Conservation (phyloP, 2,113 vertebrate genomes). For the Pangasianodon gigas region DNA sequence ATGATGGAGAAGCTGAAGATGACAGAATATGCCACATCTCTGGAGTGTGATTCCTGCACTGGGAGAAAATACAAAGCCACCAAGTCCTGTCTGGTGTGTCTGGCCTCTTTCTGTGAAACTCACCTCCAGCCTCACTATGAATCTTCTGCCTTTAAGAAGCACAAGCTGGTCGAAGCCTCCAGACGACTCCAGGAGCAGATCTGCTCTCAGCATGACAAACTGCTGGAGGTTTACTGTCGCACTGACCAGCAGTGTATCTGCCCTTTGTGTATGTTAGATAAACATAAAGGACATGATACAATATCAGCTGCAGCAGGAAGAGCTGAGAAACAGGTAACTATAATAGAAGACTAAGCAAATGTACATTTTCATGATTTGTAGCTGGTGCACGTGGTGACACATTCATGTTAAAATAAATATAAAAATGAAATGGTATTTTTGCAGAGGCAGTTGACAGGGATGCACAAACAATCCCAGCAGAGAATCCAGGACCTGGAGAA, state of each 20-base stretch:
- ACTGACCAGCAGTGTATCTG: neutral
- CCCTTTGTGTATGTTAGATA: neutral
- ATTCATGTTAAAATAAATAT: neutral
- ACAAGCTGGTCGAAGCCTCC: neutral
- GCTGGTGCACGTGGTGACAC: neutral
- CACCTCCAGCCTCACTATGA: too few relatives aligned
- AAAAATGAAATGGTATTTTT: neutral
- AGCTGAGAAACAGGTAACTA: neutral
- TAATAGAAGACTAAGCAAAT: neutral
- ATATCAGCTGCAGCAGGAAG: neutral
- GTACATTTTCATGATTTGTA: neutral
- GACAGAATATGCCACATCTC: neutral
- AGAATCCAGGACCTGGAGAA: conserved; percentile 1
- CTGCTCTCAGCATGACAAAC: neutral
- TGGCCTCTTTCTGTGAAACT: too few relatives aligned
- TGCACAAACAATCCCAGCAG: neutral
- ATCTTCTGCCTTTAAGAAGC: neutral
- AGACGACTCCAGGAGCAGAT: neutral
- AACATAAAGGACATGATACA: neutral
- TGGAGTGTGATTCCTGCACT: neutral
- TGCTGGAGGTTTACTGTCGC: too few relatives aligned
- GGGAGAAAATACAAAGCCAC: too few relatives aligned
- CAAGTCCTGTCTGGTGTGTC: too few relatives aligned
- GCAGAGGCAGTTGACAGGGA: neutral
- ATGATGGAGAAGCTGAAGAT: neutral